These are phyloP conservation scores for Xiphorhynchus elegans DNA, from an alignment of 2,113 vertebrate species.

Conservation along the genomic window DNA sequence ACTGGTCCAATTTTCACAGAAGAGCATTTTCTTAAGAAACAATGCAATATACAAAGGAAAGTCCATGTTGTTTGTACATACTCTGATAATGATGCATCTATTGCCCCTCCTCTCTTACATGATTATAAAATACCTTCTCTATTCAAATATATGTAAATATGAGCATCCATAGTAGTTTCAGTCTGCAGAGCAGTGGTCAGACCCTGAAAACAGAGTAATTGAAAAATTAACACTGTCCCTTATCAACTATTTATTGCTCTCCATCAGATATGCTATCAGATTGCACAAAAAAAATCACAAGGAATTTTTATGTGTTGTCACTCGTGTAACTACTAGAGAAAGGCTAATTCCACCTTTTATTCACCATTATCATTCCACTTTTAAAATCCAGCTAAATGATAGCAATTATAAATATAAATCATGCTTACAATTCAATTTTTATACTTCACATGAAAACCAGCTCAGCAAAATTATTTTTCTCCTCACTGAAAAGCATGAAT, in stretches of 20 bases:
- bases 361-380: neutral
- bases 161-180: neutral
- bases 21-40: neutral
- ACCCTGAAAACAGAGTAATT: neutral
- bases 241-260: neutral
- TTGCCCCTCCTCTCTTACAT: neutral
- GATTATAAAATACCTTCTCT: neutral
- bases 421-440: neutral
- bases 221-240: neutral
- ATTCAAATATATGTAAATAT: neutral
- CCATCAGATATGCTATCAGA: neutral
- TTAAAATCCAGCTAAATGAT: neutral
- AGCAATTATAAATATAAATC: neutral
- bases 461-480: neutral
- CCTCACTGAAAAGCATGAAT: neutral
- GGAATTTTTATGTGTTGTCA: neutral
- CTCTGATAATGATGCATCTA: neutral
- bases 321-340: neutral
- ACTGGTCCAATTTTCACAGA: neutral
- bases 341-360: constrained; percentile 2
- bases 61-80: neutral
- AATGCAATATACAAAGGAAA: neutral
- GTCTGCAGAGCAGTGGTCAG: neutral
- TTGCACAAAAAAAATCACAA: neutral
- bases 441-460: neutral